These are phyloP conservation scores for Allolobophora icterica DNA, from an alignment of 2,888 invertebrate genomes.

Conservation along the genomic window DNA sequence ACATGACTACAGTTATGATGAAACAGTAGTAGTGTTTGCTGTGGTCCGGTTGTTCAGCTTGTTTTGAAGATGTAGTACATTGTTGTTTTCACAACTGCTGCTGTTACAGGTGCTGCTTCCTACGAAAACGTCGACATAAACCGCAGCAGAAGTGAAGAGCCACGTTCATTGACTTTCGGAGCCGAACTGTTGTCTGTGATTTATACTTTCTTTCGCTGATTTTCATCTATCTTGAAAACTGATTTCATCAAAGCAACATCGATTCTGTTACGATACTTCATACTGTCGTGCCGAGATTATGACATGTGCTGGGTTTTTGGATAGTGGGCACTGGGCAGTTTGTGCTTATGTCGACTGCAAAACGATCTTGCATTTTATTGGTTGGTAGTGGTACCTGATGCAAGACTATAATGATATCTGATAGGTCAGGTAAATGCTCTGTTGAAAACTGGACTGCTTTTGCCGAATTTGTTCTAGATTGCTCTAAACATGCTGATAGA, in stretches of 20 bases:
- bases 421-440: neutral
- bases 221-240: constrained; percentile 3
- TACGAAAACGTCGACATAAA: constrained; percentile 14
- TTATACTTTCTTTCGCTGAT: neutral
- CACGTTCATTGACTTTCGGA: neutral
- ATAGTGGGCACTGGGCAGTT: neutral
- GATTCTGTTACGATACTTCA: neutral
- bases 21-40: neutral
- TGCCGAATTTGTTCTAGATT: neutral
- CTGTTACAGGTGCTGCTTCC: neutral
- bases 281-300: neutral
- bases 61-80: neutral
- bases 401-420: neutral
- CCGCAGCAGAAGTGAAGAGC: constrained; percentile 14
- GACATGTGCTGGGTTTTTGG: neutral
- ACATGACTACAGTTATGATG: neutral
- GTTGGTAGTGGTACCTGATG: neutral
- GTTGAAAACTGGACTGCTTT: neutral
- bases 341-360: neutral
- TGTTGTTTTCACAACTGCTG: neutral
- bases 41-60: neutral
- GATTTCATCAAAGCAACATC: constrained; percentile 19
- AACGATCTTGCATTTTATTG: neutral
- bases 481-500: neutral
- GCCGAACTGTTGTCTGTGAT: constrained; percentile 26